phyloP scores from a whole-genome alignment of 2,113 vertebrate species.

The Todiramphus chloris region DNA sequence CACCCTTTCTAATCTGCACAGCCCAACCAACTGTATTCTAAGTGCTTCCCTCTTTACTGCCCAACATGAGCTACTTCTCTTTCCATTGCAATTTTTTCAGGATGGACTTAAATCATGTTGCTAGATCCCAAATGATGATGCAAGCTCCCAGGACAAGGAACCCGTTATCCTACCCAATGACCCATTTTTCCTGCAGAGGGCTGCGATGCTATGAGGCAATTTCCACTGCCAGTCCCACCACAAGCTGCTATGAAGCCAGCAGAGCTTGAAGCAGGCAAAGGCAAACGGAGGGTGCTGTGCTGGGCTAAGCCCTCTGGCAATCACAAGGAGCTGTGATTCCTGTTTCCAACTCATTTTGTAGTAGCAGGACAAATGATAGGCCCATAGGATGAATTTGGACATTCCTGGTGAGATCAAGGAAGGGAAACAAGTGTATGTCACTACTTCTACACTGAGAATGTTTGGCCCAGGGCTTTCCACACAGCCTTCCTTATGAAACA shows the following conservation, averaged over 20 bases:
- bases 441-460: neutral
- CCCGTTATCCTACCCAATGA: neutral
- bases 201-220: neutral
- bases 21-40: neutral
- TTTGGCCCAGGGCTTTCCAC: neutral
- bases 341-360: neutral
- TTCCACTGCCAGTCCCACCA: neutral
- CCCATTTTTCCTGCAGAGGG: rapidly evolving
- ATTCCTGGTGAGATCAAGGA: neutral
- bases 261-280: neutral
- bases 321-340: neutral
- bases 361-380: neutral
- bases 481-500: neutral
- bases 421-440: neutral
- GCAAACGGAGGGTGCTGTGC: neutral
- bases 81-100: neutral
- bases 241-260: neutral
- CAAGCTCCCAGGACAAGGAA: neutral
- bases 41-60: neutral
- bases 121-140: neutral
- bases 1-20: neutral
- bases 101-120: neutral
- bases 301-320: neutral
- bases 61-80: neutral
- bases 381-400: neutral